phyloP scores from a whole-genome alignment of 92 coral and sea anemone genomes.

The Parazoanthus swiftii region DNA sequence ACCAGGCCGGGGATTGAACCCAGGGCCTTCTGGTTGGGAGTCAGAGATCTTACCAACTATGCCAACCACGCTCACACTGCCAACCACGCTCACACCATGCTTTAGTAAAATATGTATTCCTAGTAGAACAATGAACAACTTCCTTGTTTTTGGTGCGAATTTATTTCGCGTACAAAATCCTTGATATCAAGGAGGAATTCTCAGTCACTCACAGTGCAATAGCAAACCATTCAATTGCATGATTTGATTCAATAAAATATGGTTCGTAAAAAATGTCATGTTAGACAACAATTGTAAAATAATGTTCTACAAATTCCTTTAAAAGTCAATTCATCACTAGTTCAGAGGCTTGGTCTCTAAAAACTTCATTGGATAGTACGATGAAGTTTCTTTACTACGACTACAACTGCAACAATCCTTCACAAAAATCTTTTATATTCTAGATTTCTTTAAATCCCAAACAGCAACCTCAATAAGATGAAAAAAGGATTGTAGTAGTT shows the following conservation, averaged over 20 bases:
- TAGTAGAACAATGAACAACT: not conserved
- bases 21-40: too few relatives aligned
- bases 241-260: not conserved
- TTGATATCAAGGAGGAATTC: constrained; percentile 29
- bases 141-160: constrained; percentile 2
- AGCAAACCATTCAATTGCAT: not conserved
- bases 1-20: too few relatives aligned
- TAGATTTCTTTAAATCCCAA: too few relatives aligned
- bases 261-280: not conserved
- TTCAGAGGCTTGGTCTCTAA: not conserved
- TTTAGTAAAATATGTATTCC: not conserved
- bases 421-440: not conserved
- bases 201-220: constrained; percentile 15
- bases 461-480: too few relatives aligned
- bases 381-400: not conserved
- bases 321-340: not conserved
- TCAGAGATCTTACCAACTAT: too few relatives aligned
- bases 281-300: constrained; percentile 9
- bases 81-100: too few relatives aligned
- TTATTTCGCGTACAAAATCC: constrained; percentile 33
- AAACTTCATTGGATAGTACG: not conserved
- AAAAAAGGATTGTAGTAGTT: too few relatives aligned
- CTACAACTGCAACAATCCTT: not conserved
- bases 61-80: too few relatives aligned
- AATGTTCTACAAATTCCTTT: not conserved